Conservation (phyloP, 2,797 vertebrate genomes). For the Enoplosus armatus region DNA sequence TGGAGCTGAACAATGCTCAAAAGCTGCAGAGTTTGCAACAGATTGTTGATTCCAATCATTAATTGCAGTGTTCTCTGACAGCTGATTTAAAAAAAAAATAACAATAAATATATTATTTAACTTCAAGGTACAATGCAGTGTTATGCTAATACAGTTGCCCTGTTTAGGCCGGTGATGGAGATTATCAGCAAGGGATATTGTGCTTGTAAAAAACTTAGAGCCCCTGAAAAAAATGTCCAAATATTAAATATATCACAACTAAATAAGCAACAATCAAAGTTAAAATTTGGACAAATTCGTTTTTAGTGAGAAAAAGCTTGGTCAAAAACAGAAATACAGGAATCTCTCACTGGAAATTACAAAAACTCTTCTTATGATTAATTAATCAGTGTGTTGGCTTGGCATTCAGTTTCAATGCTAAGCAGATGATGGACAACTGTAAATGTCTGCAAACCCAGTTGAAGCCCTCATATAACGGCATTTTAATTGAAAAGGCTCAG, state of each 20-base stretch:
- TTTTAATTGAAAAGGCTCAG: background rate
- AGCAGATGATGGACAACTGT: background rate
- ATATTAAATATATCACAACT: background rate
- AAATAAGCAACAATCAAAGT: background rate
- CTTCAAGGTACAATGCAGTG: background rate
- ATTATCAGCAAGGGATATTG: background rate
- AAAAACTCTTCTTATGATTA: background rate
- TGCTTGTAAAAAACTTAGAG: background rate
- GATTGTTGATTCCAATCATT: background rate
- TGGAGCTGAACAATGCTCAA: background rate
- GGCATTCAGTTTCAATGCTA: background rate
- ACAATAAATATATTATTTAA: background rate
- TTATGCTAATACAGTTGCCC: background rate
- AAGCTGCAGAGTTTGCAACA: background rate
- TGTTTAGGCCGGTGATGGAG: background rate
- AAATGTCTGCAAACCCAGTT: constrained; percentile 14
- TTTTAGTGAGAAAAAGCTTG: background rate
- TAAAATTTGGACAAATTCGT: background rate
- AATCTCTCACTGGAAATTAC: background rate
- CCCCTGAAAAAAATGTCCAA: background rate
- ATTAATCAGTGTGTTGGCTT: background rate
- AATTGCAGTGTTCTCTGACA: background rate
- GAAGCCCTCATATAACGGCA: background rate
- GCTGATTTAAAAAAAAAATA: too few species aligned
- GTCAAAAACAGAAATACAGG: background rate